Conservation (phyloP, 2,888 invertebrate species). For the Geophilus truncorum region DNA sequence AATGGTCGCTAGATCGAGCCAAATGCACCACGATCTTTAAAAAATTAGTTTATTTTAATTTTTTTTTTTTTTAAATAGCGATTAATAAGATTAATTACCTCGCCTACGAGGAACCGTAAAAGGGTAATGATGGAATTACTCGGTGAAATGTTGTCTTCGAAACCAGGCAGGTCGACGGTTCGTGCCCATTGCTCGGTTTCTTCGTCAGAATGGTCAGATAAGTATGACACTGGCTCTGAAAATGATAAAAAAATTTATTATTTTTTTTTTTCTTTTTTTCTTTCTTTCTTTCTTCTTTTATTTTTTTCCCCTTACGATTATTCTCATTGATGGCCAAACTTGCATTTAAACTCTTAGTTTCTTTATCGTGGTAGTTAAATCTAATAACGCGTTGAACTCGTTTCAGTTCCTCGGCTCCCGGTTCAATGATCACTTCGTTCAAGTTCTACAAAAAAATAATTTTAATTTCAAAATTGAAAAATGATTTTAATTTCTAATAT, state of each 20-base stretch:
- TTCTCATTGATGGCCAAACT: background rate
- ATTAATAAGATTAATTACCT: constrained; percentile 50
- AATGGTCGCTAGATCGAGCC: constrained; percentile 59
- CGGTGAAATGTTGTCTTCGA: constrained; percentile 76
- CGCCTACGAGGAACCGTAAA: constrained; percentile 66
- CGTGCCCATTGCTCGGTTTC: constrained; percentile 69
- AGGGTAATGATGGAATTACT: constrained; percentile 67
- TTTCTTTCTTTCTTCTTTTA: background rate
- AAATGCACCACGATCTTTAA: constrained; percentile 61
- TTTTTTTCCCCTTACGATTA: background rate
- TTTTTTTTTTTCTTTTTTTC: background rate
- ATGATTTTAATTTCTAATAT: background rate
- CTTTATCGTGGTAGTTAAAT: background rate
- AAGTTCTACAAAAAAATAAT: too few species aligned
- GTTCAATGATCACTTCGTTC: constrained; percentile 32
- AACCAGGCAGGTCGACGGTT: constrained; percentile 69
- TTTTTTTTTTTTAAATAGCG: background rate
- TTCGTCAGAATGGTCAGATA: constrained; percentile 61
- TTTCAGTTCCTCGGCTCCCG: background rate
- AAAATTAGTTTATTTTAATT: background rate
- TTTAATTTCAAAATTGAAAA: background rate
- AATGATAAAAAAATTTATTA: background rate
- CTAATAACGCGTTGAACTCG: constrained; percentile 8
- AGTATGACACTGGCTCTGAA: background rate
- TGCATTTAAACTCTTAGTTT: background rate